Evolutionary conservation across 2,888 invertebrate species (phyloP).

Genomic region (Ochropacha duplaris): DNA sequence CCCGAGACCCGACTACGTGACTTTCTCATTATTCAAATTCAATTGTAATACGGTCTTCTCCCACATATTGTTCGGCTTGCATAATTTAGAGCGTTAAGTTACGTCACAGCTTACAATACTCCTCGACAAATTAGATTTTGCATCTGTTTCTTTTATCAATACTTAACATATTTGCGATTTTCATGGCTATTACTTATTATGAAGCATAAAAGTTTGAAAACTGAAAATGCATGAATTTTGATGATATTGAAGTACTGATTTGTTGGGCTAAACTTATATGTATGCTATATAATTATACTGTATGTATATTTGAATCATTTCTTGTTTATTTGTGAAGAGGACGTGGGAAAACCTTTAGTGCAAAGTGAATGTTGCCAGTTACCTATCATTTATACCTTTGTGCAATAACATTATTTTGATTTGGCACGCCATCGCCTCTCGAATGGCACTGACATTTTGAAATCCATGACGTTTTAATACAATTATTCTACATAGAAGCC

Average conservation of each 20-base stretch:
- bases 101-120: not conserved
- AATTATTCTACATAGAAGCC: slow-evolving; percentile 13
- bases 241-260: too few relatives aligned
- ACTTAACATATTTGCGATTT: not conserved
- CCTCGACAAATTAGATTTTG: not conserved
- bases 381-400: too few relatives aligned
- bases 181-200: not conserved
- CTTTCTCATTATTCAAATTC: slow-evolving; percentile 1
- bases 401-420: slow-evolving; percentile 20
- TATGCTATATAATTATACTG: too few relatives aligned
- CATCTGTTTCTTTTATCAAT: not conserved
- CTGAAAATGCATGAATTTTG: too few relatives aligned
- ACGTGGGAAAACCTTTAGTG: too few relatives aligned
- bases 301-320: not conserved
- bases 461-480: slow-evolving; percentile 22
- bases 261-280: too few relatives aligned
- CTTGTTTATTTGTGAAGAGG: too few relatives aligned
- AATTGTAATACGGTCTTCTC: slow-evolving; percentile 1
- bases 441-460: slow-evolving; percentile 30
- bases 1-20: not conserved
- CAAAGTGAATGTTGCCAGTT: too few relatives aligned
- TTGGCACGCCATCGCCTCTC: slow-evolving; percentile 18
- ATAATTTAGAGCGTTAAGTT: not conserved
- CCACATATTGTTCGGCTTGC: not conserved
- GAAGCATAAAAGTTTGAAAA: not conserved